These are phyloP conservation scores for Stenopsyche tienmushanensis DNA, from an alignment of 1,140 invertebrate genomes.

Conservation along the genomic window DNA sequence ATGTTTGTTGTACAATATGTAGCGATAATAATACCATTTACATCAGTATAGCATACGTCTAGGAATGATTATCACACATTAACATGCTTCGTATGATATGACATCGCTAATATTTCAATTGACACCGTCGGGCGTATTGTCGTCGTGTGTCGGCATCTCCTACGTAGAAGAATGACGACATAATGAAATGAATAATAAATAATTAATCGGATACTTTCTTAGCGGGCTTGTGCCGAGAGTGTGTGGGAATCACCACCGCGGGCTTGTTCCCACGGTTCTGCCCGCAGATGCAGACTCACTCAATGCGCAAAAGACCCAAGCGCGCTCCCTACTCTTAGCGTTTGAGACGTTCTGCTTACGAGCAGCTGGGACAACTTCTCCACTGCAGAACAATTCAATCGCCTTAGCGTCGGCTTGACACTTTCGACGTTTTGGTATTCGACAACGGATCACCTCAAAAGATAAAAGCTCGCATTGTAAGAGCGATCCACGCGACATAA, in stretches of 20 bases:
- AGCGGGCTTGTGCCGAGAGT: conserved; percentile 22
- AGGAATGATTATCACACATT: too few relatives aligned
- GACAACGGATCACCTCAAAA: neutral
- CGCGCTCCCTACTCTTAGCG: neutral
- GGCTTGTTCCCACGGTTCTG: conserved; percentile 27
- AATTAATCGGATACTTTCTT: conserved; percentile 35
- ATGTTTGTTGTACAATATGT: too few relatives aligned
- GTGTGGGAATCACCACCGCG: conserved; percentile 29
- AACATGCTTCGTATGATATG: too few relatives aligned
- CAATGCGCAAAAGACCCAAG: neutral
- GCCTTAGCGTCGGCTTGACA: neutral
- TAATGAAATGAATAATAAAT: conserved; percentile 24
- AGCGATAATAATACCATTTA: too few relatives aligned
- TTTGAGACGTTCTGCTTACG: neutral
- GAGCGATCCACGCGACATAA: neutral
- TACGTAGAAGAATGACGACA: conserved; percentile 11
- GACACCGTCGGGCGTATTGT: neutral
- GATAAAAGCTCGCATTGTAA: neutral
- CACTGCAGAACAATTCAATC: neutral
- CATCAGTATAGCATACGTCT: too few relatives aligned
- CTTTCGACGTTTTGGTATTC: neutral
- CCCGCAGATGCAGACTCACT: neutral
- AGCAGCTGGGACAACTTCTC: neutral
- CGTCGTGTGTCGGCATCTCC: neutral
- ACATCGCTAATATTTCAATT: conserved; percentile 7